phyloP scores from a whole-genome alignment of 2,113 vertebrate genomes.

The Leiothrix lutea region DNA sequence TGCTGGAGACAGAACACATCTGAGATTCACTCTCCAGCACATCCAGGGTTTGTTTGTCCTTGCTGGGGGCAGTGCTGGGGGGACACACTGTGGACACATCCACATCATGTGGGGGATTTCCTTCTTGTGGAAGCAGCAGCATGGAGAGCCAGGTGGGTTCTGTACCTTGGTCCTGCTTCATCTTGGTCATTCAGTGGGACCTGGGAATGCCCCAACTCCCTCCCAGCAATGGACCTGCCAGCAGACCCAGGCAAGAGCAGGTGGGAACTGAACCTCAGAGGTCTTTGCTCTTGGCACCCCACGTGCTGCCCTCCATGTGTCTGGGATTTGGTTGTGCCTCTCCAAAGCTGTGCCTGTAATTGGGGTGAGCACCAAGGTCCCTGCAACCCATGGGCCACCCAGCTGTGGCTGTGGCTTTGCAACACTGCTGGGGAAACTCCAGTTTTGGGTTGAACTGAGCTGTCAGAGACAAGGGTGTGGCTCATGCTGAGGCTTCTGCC shows the following conservation, averaged over 20 bases:
- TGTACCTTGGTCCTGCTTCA: not conserved
- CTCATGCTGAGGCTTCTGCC: not conserved
- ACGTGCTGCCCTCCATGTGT: fast-evolving
- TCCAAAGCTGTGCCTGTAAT: not conserved
- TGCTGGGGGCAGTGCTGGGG: fast-evolving
- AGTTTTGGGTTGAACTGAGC: not conserved
- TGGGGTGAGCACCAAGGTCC: not conserved
- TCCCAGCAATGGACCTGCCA: not conserved
- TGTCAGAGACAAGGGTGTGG: not conserved
- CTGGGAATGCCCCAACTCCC: fast-evolving
- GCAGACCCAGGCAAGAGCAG: not conserved
- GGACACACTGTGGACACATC: not conserved
- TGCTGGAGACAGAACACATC: not conserved
- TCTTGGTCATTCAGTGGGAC: not conserved
- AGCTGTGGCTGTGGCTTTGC: not conserved
- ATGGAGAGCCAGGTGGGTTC: not conserved
- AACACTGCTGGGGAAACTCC: not conserved
- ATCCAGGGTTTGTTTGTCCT: not conserved
- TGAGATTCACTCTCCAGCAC: not conserved
- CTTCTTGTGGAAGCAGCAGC: not conserved
- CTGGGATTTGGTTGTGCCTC: not conserved
- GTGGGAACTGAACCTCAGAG: not conserved
- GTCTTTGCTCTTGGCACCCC: not conserved
- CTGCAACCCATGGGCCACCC: fast-evolving
- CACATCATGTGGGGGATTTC: fast-evolving